These are phyloP conservation scores for Muntiacus reevesi DNA, from an alignment of 2,113 vertebrate species.

Conservation along the genomic window DNA sequence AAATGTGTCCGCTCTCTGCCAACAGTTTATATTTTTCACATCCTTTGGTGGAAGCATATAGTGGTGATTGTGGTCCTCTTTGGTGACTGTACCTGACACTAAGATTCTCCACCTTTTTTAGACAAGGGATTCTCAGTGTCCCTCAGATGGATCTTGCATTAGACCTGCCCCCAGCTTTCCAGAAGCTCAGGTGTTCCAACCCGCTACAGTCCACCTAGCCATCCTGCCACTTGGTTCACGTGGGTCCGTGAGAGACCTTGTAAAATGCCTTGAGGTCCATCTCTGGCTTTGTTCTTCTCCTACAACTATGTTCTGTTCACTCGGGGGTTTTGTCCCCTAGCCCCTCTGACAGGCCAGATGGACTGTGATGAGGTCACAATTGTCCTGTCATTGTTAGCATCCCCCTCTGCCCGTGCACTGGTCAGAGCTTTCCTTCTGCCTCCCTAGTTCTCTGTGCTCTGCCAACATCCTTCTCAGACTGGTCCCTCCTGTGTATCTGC, in stretches of 20 bases:
- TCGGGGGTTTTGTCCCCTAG: background rate
- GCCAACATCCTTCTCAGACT: background rate
- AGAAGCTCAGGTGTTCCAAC: background rate
- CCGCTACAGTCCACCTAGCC: background rate
- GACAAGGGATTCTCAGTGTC: background rate
- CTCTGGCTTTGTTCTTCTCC: background rate
- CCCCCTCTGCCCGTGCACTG: background rate
- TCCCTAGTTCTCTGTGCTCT: background rate
- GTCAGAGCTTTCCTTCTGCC: background rate
- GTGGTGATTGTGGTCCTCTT: background rate
- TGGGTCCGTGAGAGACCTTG: background rate
- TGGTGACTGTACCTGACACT: background rate
- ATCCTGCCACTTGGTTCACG: background rate
- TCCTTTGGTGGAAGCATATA: background rate
- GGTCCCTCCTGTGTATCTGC: background rate
- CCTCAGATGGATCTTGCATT: background rate
- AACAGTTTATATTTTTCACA: background rate
- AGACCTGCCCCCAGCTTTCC: background rate
- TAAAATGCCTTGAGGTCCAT: background rate
- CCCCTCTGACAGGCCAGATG: background rate
- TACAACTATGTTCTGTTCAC: background rate
- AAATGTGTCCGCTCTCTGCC: background rate
- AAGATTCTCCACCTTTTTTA: background rate
- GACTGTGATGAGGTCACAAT: fast-evolving
- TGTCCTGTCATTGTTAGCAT: background rate